These are phyloP conservation scores for Polypterus senegalus DNA, from an alignment of 2,113 vertebrate species.

Conservation along the genomic window DNA sequence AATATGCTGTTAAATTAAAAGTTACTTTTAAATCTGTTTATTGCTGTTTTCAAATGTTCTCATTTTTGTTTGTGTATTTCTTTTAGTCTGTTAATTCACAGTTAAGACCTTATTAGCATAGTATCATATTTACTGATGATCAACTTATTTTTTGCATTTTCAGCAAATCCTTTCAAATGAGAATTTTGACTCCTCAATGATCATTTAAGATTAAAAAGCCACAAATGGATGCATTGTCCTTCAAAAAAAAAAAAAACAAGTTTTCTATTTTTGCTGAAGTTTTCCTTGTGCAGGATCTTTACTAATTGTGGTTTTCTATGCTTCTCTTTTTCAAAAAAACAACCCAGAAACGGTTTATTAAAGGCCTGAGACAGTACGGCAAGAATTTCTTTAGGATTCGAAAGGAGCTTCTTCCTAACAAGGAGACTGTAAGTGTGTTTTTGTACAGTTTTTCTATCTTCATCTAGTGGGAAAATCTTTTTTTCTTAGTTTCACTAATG, in stretches of 20 bases:
- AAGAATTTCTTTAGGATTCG: constrained; percentile 99
- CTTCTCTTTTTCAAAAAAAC: constrained; percentile 32
- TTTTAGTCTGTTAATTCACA: too few species aligned
- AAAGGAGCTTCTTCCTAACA: constrained; percentile 86
- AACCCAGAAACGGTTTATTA: constrained; percentile 90
- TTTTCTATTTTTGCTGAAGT: constrained; percentile 13
- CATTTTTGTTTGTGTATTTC: too few species aligned
- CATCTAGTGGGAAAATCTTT: not conserved
- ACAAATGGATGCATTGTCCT: too few species aligned
- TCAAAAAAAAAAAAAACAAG: not conserved
- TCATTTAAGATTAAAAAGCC: too few species aligned
- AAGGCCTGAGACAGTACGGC: constrained; percentile 91
- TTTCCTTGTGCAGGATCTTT: constrained; percentile 30
- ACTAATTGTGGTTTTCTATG: constrained; percentile 30
- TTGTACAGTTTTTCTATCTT: not conserved
- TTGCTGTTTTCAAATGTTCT: too few species aligned
- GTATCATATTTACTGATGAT: too few species aligned
- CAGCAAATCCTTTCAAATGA: too few species aligned
- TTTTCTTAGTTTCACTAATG: constrained; percentile 6
- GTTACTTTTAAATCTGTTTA: too few species aligned
- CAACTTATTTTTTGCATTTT: too few species aligned
- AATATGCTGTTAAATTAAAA: too few species aligned
- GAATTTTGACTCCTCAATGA: too few species aligned
- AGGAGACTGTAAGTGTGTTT: constrained; percentile 68
- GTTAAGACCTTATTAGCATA: too few species aligned